These are phyloP conservation scores for Pararge aegeria DNA, from an alignment of 1,140 invertebrate species.

Conservation along the genomic window DNA sequence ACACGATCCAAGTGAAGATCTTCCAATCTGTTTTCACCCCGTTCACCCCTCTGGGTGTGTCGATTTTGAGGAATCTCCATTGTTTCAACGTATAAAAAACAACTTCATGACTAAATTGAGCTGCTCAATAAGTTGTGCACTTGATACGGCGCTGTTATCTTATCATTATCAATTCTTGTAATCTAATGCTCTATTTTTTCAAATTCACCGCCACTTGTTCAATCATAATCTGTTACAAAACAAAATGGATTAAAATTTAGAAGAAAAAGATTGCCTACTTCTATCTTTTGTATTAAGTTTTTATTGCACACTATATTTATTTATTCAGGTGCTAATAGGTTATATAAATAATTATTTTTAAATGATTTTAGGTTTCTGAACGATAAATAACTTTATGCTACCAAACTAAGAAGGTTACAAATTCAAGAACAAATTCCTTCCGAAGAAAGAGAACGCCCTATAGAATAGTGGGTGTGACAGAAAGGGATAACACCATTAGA, in stretches of 20 bases:
- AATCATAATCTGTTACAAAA: background rate
- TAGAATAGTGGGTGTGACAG: conserved; percentile 12
- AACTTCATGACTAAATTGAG: conserved; percentile 59
- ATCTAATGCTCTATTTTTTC: conserved; percentile 67
- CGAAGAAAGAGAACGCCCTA: conserved; percentile 12
- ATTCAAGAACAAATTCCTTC: background rate
- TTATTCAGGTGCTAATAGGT: too few species aligned
- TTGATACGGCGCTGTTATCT: conserved; percentile 64
- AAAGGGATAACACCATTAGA: conserved; percentile 19
- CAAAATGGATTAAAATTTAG: background rate
- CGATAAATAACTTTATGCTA: conserved; percentile 12
- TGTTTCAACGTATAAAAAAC: conserved; percentile 59
- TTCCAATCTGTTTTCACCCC: conserved; percentile 45
- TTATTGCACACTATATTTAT: too few species aligned
- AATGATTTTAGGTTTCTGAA: too few species aligned
- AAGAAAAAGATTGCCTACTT: too few species aligned
- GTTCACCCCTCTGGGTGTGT: conserved; percentile 22
- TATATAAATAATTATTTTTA: too few species aligned
- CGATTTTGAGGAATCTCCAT: conserved; percentile 51
- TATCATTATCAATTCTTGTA: conserved; percentile 68
- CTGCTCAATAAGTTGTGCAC: conserved; percentile 50
- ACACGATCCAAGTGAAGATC: conserved; percentile 73
- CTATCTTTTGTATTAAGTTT: too few species aligned
- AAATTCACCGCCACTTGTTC: conserved; percentile 53
- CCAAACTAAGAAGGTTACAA: conserved; percentile 29